These are phyloP conservation scores for Brachyalestes nurse DNA, from an alignment of 2,797 vertebrate species.

Conservation along the genomic window DNA sequence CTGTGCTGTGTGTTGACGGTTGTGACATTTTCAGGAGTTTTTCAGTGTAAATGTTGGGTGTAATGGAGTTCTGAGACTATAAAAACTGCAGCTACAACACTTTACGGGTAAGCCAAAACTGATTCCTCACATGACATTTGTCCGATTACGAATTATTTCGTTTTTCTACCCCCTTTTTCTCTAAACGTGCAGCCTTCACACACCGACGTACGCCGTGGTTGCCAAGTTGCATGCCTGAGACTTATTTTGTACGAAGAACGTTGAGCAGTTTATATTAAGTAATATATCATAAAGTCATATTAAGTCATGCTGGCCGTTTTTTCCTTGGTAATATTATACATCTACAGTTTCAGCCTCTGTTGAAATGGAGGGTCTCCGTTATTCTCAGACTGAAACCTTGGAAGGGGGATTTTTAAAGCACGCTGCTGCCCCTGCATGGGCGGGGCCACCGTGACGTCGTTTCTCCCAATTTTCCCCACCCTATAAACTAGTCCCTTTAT, in stretches of 20 bases:
- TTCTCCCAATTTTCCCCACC: neutral
- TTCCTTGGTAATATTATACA: neutral
- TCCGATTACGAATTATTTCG: slow-evolving; percentile 48
- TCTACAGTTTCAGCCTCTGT: neutral
- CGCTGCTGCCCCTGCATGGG: slow-evolving; percentile 36
- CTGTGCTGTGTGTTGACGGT: slow-evolving; percentile 69
- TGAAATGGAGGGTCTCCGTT: slow-evolving; percentile 2
- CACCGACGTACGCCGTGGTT: neutral
- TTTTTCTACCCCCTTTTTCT: slow-evolving; percentile 20
- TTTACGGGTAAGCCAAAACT: slow-evolving; percentile 82
- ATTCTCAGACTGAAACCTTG: slow-evolving; percentile 34
- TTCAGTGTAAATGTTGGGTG: slow-evolving; percentile 76
- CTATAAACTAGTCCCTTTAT: too few species aligned
- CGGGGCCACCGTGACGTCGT: slow-evolving; percentile 28
- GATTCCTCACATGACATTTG: slow-evolving; percentile 78
- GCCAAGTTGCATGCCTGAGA: slow-evolving; percentile 43
- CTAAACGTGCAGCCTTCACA: slow-evolving; percentile 8
- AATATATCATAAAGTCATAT: too few species aligned
- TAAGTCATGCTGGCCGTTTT: neutral
- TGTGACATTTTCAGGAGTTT: slow-evolving; percentile 81
- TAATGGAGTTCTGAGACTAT: slow-evolving; percentile 80
- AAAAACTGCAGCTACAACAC: slow-evolving; percentile 79
- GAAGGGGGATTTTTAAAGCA: slow-evolving; percentile 43
- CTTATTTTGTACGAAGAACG: neutral
- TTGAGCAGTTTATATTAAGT: neutral